Conservation (phyloP, 2,888 invertebrate genomes). For the Polyommatus iphigenia region DNA sequence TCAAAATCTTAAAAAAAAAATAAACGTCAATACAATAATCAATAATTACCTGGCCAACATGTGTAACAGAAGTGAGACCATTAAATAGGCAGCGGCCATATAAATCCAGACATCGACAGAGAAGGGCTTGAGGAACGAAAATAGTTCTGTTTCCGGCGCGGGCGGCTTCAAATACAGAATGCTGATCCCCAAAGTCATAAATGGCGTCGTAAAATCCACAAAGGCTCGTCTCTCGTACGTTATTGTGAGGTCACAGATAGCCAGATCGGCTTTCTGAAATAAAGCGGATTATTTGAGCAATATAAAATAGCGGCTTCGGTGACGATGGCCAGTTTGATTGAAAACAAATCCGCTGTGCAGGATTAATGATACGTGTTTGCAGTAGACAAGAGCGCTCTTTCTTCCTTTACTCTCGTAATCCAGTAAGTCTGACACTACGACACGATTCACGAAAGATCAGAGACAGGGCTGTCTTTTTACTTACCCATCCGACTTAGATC, state of each 20-base stretch:
- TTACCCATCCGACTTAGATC: too few relatives aligned
- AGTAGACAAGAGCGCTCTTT: too few relatives aligned
- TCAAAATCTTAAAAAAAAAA: neutral
- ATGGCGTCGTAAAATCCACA: slow-evolving; percentile 97
- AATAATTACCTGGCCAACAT: slow-evolving; percentile 85
- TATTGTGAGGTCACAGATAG: slow-evolving; percentile 97
- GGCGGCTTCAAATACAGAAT: slow-evolving; percentile 91
- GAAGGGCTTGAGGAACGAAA: slow-evolving; percentile 94
- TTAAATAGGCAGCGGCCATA: slow-evolving; percentile 91
- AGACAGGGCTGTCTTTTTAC: too few relatives aligned
- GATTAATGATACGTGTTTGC: neutral
- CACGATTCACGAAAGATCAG: too few relatives aligned
- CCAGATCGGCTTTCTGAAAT: slow-evolving; percentile 93
- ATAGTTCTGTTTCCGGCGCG: slow-evolving; percentile 88
- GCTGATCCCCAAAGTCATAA: slow-evolving; percentile 97
- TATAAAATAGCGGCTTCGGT: neutral
- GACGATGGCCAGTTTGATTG: neutral
- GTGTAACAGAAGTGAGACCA: slow-evolving; percentile 90
- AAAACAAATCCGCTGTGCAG: neutral
- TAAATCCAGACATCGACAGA: slow-evolving; percentile 94
- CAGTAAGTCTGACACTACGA: too few relatives aligned
- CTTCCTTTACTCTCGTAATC: too few relatives aligned
- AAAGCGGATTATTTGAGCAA: slow-evolving; percentile 26
- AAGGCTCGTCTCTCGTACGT: slow-evolving; percentile 93
- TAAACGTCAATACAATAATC: neutral